Conservation (phyloP, 2,113 vertebrate species). For the Pungitius pungitius region DNA sequence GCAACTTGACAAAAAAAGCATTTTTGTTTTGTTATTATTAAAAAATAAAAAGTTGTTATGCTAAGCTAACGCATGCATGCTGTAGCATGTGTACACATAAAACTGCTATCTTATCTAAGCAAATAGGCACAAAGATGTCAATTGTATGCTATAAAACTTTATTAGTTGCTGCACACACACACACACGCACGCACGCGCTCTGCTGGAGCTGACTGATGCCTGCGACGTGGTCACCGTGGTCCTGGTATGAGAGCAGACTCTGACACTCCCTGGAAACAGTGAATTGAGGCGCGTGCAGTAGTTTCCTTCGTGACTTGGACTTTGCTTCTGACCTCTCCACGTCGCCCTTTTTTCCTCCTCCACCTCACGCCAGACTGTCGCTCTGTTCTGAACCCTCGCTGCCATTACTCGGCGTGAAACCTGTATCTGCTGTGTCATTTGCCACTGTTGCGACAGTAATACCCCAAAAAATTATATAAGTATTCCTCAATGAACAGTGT, state of each 20-base stretch:
- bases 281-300: slow-evolving; percentile 26
- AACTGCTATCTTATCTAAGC: too few species aligned
- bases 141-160: background rate
- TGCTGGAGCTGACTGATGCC: slow-evolving; percentile 7
- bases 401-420: background rate
- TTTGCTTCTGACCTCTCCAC: slow-evolving; percentile 39
- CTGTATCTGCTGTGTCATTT: background rate
- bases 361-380: background rate
- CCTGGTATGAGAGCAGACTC: slow-evolving; percentile 2
- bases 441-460: background rate
- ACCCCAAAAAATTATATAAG: background rate
- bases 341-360: slow-evolving; percentile 7
- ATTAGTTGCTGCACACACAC: background rate
- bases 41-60: too few species aligned
- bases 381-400: background rate
- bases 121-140: background rate
- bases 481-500: too few species aligned
- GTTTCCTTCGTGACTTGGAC: slow-evolving; percentile 36
- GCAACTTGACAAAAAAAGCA: background rate
- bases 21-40: too few species aligned
- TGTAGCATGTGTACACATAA: background rate
- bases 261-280: slow-evolving; percentile 68
- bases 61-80: background rate
- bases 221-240: slow-evolving; percentile 1
- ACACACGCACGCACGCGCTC: background rate